These are phyloP conservation scores for Polietes domitor DNA, from an alignment of 2,888 invertebrate genomes.

Conservation along the genomic window DNA sequence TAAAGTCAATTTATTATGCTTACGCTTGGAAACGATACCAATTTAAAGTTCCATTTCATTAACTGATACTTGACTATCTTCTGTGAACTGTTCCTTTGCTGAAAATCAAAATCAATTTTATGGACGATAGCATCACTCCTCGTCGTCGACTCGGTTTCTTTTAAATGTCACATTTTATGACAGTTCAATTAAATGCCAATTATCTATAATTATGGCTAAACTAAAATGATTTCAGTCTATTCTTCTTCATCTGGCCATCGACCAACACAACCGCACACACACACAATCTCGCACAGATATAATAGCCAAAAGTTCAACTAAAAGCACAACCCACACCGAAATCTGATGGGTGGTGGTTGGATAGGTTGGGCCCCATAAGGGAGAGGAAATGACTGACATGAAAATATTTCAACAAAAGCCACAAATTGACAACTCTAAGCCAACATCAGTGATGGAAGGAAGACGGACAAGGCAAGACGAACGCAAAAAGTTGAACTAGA, in stretches of 20 bases:
- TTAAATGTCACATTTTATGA: conserved; percentile 67
- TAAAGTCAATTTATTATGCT: neutral
- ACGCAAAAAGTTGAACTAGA: neutral
- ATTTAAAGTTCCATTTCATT: conserved; percentile 28
- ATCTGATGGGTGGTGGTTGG: neutral
- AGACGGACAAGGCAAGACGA: conserved; percentile 21
- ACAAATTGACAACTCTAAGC: conserved; percentile 72
- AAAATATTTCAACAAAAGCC: conserved; percentile 69
- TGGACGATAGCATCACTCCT: neutral
- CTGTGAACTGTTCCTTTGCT: conserved; percentile 10
- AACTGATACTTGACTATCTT: conserved; percentile 7
- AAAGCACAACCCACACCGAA: conserved; percentile 34
- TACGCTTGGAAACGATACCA: neutral
- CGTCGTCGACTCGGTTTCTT: neutral
- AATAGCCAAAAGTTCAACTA: conserved; percentile 34
- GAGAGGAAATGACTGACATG: conserved; percentile 57
- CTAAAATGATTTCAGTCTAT: conserved; percentile 48
- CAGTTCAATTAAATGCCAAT: conserved; percentile 71
- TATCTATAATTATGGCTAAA: conserved; percentile 68
- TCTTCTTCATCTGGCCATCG: conserved; percentile 41
- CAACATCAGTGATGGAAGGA: conserved; percentile 40
- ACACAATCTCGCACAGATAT: conserved; percentile 37
- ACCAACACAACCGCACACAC: conserved; percentile 42
- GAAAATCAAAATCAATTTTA: conserved; percentile 40
- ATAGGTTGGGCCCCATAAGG: conserved; percentile 23